These are phyloP conservation scores for Plagodis pulveraria DNA, from an alignment of 2,888 invertebrate species.

Conservation along the genomic window DNA sequence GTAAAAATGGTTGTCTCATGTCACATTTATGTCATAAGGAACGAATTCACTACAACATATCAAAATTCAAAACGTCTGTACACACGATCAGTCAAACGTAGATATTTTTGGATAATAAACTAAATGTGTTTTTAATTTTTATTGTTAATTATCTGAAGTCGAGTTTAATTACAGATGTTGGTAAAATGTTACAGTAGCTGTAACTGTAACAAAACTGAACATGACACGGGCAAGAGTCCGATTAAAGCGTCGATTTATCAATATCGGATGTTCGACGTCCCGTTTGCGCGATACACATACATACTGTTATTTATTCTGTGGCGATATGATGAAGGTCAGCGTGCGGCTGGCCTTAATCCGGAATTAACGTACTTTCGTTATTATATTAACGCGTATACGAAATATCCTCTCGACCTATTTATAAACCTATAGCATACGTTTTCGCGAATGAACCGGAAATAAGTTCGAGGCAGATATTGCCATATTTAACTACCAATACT, in stretches of 20 bases:
- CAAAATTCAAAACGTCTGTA: too few species aligned
- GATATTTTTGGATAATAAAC: too few species aligned
- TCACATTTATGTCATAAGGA: too few species aligned
- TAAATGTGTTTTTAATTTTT: too few species aligned
- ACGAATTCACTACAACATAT: too few species aligned
- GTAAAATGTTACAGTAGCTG: neutral
- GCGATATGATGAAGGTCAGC: constrained; percentile 41
- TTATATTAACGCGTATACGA: constrained; percentile 35
- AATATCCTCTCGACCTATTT: constrained; percentile 36
- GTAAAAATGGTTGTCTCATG: too few species aligned
- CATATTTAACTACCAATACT: constrained; percentile 2
- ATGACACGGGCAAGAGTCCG: constrained; percentile 25
- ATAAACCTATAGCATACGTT: constrained; percentile 29
- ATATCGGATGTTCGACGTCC: constrained; percentile 33
- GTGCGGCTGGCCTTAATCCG: constrained; percentile 47
- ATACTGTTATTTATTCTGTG: neutral
- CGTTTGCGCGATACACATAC: constrained; percentile 20
- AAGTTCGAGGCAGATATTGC: constrained; percentile 15
- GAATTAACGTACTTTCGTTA: constrained; percentile 48
- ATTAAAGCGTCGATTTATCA: constrained; percentile 36
- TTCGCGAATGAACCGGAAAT: constrained; percentile 24
- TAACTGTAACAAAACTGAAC: constrained; percentile 17
- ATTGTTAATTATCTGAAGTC: too few species aligned
- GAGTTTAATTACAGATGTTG: too few species aligned
- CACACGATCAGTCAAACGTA: too few species aligned